phyloP scores from a whole-genome alignment of 1,140 invertebrate genomes.

The Temnothorax longispinosus region DNA sequence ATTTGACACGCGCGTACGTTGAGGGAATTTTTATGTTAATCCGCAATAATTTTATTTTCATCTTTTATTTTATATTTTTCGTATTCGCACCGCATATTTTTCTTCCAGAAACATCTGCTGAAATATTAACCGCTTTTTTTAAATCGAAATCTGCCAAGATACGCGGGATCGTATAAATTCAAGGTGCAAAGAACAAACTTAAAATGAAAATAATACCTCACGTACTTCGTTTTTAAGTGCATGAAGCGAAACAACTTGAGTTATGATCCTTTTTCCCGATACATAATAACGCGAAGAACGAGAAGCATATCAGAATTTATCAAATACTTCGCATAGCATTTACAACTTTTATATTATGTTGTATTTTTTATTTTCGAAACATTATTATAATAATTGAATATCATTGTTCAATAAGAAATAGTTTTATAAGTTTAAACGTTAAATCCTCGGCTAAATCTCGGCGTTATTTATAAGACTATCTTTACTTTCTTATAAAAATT shows the following conservation, averaged over 20 bases:
- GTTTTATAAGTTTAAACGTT: background rate
- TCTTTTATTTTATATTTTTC: background rate
- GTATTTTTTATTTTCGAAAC: background rate
- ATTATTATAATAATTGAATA: background rate
- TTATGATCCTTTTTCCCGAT: conserved; percentile 29
- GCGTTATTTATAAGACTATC: background rate
- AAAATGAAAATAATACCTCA: conserved; percentile 56
- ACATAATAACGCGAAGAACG: conserved; percentile 35
- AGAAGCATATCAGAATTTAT: conserved; percentile 27
- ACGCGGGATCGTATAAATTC: conserved; percentile 41
- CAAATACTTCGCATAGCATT: background rate
- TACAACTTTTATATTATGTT: background rate
- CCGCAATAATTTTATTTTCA: background rate
- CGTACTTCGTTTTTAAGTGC: conserved; percentile 52
- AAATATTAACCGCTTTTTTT: conserved; percentile 45
- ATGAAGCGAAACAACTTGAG: conserved; percentile 43
- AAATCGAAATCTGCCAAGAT: conserved; percentile 46
- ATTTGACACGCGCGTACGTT: conserved; percentile 1
- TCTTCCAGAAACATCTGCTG: background rate
- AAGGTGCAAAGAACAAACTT: conserved; percentile 32
- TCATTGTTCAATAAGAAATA: background rate
- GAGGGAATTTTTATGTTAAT: conserved; percentile 16
- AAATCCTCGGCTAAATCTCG: background rate
- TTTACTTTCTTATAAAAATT: background rate
- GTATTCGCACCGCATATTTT: background rate